Conservation (phyloP, 2,888 invertebrate species). For the Drosophila falleni region DNA sequence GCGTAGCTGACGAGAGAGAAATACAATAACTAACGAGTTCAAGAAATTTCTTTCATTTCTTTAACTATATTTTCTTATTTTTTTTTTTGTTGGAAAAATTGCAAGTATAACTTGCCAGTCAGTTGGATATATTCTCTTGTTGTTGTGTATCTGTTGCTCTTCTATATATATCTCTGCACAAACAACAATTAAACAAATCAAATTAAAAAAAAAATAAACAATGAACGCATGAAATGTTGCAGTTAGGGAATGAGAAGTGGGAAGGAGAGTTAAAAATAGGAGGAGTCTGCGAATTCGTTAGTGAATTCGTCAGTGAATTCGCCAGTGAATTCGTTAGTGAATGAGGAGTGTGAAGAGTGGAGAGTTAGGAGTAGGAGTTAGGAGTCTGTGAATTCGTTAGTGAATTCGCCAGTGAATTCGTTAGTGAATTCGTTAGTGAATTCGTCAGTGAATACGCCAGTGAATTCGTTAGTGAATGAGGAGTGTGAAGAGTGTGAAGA, state of each 20-base stretch:
- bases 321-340: too few relatives aligned
- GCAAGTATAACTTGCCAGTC: slow-evolving; percentile 25
- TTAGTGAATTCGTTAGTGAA: too few relatives aligned
- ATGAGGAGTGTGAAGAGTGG: too few relatives aligned
- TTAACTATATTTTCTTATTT: not conserved
- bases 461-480: not conserved
- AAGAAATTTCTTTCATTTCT: not conserved
- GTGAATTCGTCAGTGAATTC: too few relatives aligned
- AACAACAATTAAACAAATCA: slow-evolving; percentile 27
- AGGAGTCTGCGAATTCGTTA: not conserved
- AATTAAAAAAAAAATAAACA: slow-evolving; percentile 26
- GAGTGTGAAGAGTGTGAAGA: not conserved
- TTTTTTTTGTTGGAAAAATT: not conserved
- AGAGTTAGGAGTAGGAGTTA: too few relatives aligned
- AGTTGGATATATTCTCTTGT: slow-evolving; percentile 32
- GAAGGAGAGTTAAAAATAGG: too few relatives aligned
- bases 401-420: too few relatives aligned
- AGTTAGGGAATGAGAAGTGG: not conserved
- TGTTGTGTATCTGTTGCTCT: slow-evolving; percentile 15
- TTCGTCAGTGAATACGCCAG: too few relatives aligned
- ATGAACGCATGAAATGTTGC: slow-evolving; percentile 16
- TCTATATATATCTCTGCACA: not conserved
- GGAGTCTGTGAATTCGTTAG: too few relatives aligned
- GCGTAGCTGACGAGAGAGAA: slow-evolving; percentile 53
- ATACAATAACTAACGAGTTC: slow-evolving; percentile 22